Base-by-base conservation (phyloP, 1,140 invertebrate genomes). In the Littorina saxatilis region DNA sequence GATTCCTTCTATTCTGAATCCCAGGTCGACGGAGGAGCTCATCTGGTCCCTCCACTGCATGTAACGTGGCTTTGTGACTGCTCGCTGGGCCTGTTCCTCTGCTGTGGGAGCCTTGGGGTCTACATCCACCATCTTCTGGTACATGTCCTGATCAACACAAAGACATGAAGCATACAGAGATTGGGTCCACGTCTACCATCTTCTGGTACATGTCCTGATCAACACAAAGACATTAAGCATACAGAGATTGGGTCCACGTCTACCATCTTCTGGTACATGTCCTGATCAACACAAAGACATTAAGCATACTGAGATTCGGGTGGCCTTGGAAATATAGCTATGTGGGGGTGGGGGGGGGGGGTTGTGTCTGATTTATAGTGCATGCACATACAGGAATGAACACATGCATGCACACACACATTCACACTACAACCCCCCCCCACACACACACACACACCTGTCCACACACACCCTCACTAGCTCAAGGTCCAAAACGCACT, bases 11-110 rank as follows among this genome's bases (percentile, higher is more conserved):
- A 99, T 98, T 82, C 98, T 94, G 93, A 99, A 99, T 75, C 98
- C 98, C 37, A 99, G 93, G 7, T 96, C 97, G 0, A 97, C 96
- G 7, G 98, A 99, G 29, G 98, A 99, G 35, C 97, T 99, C 88
- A 99, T 98, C 9, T 97, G 98, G 93, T 99, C 98, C 68, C 98
- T 93, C 97, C 98, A 99, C 29, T 98, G 96, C 98, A 99, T 99
- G 91, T 99, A 99, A 15, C 98, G 94, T 0, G 97, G 97, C 92
- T 99, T 99, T 0, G 97, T 99, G 1, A 99, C 96, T 37, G 96
- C 98, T 92, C 97, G 96, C 81, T 96, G 93, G 78, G 95, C 93
- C 84, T 97, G 95, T 92, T 99, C 98, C 90, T 99, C 97, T 78
- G 96, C 95, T 20, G 96, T 98, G 13, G 98, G 98, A 7, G 98